Conservation (phyloP, 2,113 vertebrate species). For the Bos taurus region ARS-UCD2.0 NC_037342.1:47781501-47782000, state of each 20-base stretch:
- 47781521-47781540: not conserved
- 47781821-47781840: not conserved
- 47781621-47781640: not conserved
- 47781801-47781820: not conserved
- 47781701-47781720: not conserved
- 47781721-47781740: not conserved
- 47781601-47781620: constrained; percentile 35
- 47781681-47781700: not conserved
- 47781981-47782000: not conserved
- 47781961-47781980: not conserved
- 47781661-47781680: not conserved
- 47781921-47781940: not conserved
- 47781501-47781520: not conserved
- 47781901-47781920: not conserved
- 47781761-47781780: not conserved
- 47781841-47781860: not conserved
- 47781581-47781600: constrained; percentile 19
- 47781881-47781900: not conserved
- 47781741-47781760: not conserved
- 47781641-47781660: not conserved
- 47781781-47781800: not conserved
- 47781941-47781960: not conserved
- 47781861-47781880: not conserved
- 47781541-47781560: not conserved
- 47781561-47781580: not conserved